These are phyloP conservation scores for Euplexia lucipara DNA, from an alignment of 2,888 invertebrate genomes.

Conservation along the genomic window DNA sequence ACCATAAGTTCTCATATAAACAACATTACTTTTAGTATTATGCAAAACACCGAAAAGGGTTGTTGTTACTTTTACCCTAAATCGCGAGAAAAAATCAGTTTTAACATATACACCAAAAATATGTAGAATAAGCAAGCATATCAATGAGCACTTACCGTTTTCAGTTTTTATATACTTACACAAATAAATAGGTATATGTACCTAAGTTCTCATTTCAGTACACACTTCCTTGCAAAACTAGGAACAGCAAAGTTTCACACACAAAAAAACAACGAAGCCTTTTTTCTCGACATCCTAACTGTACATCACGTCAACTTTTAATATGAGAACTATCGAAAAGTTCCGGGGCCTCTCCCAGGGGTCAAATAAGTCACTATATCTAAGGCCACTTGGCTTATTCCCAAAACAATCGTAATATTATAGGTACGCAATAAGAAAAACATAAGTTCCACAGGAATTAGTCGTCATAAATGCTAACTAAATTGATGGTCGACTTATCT, in stretches of 20 bases:
- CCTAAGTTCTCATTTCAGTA: not conserved
- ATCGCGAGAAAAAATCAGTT: too few species aligned
- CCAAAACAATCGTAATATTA: conserved; percentile 87
- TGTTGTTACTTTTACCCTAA: too few species aligned
- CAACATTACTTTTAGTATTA: too few species aligned
- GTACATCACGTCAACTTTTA: conserved; percentile 76
- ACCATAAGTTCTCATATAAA: too few species aligned
- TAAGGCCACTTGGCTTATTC: conserved; percentile 83
- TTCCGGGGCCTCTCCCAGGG: conserved; percentile 78
- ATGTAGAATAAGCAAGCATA: too few species aligned
- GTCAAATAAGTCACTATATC: conserved; percentile 83
- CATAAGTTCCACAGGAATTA: conserved; percentile 69
- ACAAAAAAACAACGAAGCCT: conserved; percentile 33
- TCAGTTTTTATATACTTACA: too few species aligned
- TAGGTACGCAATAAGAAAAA: conserved; percentile 66
- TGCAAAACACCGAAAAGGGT: too few species aligned
- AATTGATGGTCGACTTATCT: conserved; percentile 52
- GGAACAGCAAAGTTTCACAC: too few species aligned
- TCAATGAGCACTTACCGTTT: too few species aligned
- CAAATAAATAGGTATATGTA: too few species aligned
- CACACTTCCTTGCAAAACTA: conserved; percentile 29
- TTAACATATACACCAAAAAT: too few species aligned
- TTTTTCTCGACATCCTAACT: conserved; percentile 62
- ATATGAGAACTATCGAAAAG: conserved; percentile 70
- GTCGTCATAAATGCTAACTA: conserved; percentile 60